These are phyloP conservation scores for Penaeus chinensis DNA, from an alignment of 1,140 invertebrate species.

Conservation along the genomic window DNA sequence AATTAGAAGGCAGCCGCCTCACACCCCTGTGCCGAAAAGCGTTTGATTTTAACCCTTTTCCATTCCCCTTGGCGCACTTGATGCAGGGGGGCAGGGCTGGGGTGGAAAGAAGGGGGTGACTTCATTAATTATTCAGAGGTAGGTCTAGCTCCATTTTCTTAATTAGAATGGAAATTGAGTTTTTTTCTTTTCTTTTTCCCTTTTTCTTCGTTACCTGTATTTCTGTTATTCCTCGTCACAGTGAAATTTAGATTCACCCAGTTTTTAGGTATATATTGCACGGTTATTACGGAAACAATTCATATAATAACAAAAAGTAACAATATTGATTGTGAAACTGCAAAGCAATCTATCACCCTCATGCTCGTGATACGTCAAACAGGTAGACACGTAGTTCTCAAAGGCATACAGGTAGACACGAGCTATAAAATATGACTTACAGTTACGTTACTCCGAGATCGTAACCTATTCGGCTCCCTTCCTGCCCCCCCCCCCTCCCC, in stretches of 20 bases:
- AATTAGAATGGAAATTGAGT: constrained; percentile 37
- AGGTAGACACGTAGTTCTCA: too few species aligned
- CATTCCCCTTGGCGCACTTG: constrained; percentile 29
- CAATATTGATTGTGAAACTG: neutral
- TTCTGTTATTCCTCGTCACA: too few species aligned
- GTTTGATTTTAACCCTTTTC: constrained; percentile 49
- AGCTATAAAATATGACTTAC: too few species aligned
- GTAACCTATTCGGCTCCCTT: too few species aligned
- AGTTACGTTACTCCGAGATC: too few species aligned
- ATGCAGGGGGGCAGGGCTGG: constrained; percentile 5
- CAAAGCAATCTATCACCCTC: too few species aligned
- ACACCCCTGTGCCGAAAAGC: constrained; percentile 37
- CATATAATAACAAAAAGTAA: too few species aligned
- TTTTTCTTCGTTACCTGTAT: too few species aligned
- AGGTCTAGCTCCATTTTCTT: constrained; percentile 32
- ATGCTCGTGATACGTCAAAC: too few species aligned
- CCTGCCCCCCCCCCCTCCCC: neutral
- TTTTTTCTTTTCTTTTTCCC: neutral
- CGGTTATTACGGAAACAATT: neutral
- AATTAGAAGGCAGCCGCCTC: constrained; percentile 34
- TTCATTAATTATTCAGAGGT: constrained; percentile 39
- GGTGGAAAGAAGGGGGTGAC: neutral
- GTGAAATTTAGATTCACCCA: too few species aligned
- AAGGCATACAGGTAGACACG: too few species aligned
- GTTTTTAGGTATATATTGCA: too few species aligned